Conservation (phyloP, 2,113 vertebrate species). For the Chionis minor region DNA sequence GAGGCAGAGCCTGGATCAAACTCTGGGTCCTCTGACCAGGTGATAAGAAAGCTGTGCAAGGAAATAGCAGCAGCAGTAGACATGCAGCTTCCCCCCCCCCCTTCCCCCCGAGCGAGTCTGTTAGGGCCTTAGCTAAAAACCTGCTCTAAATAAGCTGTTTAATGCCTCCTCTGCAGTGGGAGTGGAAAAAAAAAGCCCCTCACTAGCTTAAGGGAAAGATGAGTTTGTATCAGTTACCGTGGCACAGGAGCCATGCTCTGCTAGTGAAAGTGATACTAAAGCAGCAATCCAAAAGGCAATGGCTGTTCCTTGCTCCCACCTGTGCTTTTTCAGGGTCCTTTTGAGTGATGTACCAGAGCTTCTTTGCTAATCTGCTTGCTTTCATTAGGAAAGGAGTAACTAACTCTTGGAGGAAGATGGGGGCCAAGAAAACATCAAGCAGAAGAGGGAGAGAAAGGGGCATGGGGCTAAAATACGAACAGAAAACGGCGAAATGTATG, state of each 20-base stretch:
- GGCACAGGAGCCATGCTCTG: background rate
- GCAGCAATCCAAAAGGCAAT: background rate
- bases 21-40: background rate
- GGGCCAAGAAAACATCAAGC: background rate
- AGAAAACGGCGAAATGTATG: background rate
- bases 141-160: background rate
- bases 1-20: background rate
- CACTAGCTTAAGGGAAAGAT: background rate
- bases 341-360: background rate
- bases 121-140: background rate
- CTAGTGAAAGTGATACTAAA: background rate
- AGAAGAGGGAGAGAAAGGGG: background rate
- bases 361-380: background rate
- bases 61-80: background rate
- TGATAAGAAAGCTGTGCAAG: background rate
- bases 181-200: background rate
- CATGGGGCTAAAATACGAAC: background rate
- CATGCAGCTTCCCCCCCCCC: background rate
- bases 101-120: background rate
- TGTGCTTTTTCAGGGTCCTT: background rate
- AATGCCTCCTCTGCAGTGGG: background rate
- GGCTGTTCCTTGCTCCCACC: background rate
- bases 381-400: background rate
- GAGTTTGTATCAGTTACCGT: background rate
- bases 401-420: background rate